Evolutionary conservation across 2,797 vertebrate genomes (phyloP), one percentile per base, ranked within the genome.

Genomic region (Tadarida brasiliensis): DNA sequence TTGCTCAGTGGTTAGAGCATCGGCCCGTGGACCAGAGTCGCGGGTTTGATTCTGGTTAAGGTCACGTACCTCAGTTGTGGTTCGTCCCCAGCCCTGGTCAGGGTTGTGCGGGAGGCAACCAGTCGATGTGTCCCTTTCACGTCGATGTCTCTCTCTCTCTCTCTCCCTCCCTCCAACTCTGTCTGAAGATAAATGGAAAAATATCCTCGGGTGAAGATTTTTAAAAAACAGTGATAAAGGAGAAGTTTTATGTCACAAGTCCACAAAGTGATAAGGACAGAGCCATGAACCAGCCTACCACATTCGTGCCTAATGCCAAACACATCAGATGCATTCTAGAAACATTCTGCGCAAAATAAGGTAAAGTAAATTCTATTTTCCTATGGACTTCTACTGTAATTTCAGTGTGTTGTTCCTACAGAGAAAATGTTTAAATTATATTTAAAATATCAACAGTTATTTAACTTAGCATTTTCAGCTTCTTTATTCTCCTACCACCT

Each of bases 381-480:
- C 19, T 8, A 44, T 20, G 71, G 49, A 54, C 54, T 90, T 57
- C 82, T 33, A 71, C 57, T 68, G 2, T 28, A 65, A 87, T 89
- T 85, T 84, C 78, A 90, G 63, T n/a, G 44, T 30, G 49, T 24
- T 76, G 2, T n/a, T 78, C n/a, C 14, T n/a, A 57, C 3, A 35
- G 24, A 39, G 28, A 86, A 80, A 5, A 24, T 16, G 85, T 90
- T 87, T 2, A 0, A 95, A 80, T 81, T 61, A 61, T 17, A 59
- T 47, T 76, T 89, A 89, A 59, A 89, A 70, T 49, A 67, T 35
- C 22, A 83, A 20, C 67, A 87, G 57, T 57, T 65, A 88, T 80
- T 90, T 94, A 54, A 85, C 59, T 76, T 81, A 65, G 67, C 76
- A 93, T 87, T 88, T 91, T 84, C 30, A 85, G 35, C 70, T 76